Evolutionary conservation across 2,888 invertebrate genomes (phyloP).

Genomic region (Biston betularia): DNA sequence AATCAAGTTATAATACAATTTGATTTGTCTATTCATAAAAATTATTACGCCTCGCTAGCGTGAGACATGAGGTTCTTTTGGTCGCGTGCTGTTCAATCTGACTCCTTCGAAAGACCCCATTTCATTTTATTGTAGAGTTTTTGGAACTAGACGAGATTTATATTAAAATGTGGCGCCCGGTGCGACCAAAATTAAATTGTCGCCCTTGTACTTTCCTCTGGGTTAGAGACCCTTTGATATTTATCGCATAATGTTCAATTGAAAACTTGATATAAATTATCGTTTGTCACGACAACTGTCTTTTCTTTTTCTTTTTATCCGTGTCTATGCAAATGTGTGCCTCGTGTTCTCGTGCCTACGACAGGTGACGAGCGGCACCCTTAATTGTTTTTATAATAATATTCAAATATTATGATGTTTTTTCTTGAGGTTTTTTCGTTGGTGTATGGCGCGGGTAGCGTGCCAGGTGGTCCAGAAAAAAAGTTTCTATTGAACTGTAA

Average conservation of each 20-base stretch:
- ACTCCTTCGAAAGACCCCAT: slow-evolving; percentile 14
- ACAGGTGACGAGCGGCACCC: slow-evolving; percentile 84
- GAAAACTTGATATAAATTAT: slow-evolving; percentile 41
- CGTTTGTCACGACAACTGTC: slow-evolving; percentile 43
- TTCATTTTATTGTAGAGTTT: slow-evolving; percentile 17
- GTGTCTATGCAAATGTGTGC: slow-evolving; percentile 83
- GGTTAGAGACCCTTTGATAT: slow-evolving; percentile 28
- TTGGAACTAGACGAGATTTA: slow-evolving; percentile 11
- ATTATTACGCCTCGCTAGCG: slow-evolving; percentile 25
- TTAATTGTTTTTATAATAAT: slow-evolving; percentile 85
- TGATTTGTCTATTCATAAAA: slow-evolving; percentile 27
- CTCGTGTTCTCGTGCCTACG: slow-evolving; percentile 83
- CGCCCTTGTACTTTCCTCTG: slow-evolving; percentile 14
- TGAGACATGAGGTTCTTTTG: slow-evolving; percentile 16
- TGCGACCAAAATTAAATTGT: slow-evolving; percentile 23
- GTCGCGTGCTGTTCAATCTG: slow-evolving; percentile 29
- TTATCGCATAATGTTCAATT: slow-evolving; percentile 38
- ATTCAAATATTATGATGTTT: slow-evolving; percentile 85
- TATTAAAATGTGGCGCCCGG: slow-evolving; percentile 14
- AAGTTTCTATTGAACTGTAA: slow-evolving; percentile 68
- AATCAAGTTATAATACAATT: slow-evolving; percentile 21
- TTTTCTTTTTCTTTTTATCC: slow-evolving; percentile 39
- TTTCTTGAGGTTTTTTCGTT: slow-evolving; percentile 74
- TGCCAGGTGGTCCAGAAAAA: slow-evolving; percentile 82
- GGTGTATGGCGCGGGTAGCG: slow-evolving; percentile 76